Evolutionary conservation across 2,888 invertebrate genomes (phyloP), one percentile per base, ranked within the genome.

Genomic region (Willowsia nigromaculata): DNA sequence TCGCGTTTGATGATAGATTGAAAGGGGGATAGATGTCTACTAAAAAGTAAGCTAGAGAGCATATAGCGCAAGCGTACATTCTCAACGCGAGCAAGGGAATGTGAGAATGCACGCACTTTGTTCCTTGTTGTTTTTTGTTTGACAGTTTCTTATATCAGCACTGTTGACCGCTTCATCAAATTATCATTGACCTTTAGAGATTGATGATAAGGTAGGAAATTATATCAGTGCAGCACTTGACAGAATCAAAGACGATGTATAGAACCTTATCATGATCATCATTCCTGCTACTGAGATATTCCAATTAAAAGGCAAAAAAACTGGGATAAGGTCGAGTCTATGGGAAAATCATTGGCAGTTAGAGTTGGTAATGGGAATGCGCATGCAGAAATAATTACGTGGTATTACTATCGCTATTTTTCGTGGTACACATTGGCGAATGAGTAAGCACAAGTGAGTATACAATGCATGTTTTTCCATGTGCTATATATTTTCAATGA

Each of bases 121-220:
- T 59, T 59, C 22, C 9, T 13, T 50, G 18, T 22, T 25, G 9
- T 59, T 59, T 22, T 9, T n/a, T n/a, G 22, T 59, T 6, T 59
- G 25, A 59, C 59, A 59, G 18, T 59, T 59, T 18, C 22, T 53
- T 22, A 27, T 59, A 1, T 27, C 4, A n/a, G n/a, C n/a, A n/a
- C 25, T 9, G 2, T 22, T 59, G 59, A 59, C 37, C 18, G 40
- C n/a, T 18, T 68, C 15, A 68, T 59, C 59, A 59, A n/a, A 7
- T 37, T 33, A 37, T 68, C 37, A 68, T 68, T 68, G 68, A 68
- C 68, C 68, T 68, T 68, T 40, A 62, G 68, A 68, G 11, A n/a
- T n/a, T n/a, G n/a, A n/a, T 68, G 68, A 68, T 68, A 68, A 68
- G n/a, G 6, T 15, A 37, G 6, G 13, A 37, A 9, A 7, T 22